phyloP scores from a whole-genome alignment of 2,797 vertebrate species.

The Phalanger gymnotis region DNA sequence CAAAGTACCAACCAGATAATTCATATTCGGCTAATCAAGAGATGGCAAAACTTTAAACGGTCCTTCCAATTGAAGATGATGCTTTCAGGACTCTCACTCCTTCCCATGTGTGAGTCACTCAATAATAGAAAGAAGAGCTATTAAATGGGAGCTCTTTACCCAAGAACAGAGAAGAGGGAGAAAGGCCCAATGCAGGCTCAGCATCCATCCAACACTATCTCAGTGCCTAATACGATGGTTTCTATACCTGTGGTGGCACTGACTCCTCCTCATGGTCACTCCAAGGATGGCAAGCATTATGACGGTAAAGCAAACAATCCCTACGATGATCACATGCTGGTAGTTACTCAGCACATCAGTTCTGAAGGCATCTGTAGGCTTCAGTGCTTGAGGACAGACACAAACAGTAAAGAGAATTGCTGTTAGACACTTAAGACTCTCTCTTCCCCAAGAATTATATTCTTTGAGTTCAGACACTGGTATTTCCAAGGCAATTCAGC shows the following conservation, averaged over 20 bases:
- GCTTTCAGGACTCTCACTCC: neutral
- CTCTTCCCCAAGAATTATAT: neutral
- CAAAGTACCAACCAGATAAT: neutral
- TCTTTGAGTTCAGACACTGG: neutral
- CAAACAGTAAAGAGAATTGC: neutral
- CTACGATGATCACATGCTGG: conserved; percentile 64
- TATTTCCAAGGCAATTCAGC: neutral
- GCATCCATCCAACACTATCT: neutral
- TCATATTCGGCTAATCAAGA: neutral
- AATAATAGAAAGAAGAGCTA: neutral
- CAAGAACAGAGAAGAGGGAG: neutral
- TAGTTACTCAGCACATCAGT: rapidly evolving
- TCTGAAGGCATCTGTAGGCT: rapidly evolving
- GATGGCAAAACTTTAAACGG: neutral
- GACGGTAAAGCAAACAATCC: conserved; percentile 70
- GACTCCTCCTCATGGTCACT: conserved; percentile 67
- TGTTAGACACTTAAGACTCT: neutral
- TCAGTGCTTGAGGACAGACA: conserved; percentile 59
- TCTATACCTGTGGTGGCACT: conserved; percentile 57
- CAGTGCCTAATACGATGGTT: rapidly evolving
- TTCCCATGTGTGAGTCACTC: neutral
- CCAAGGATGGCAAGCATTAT: conserved; percentile 80
- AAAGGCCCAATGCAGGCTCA: neutral
- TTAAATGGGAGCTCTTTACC: neutral
- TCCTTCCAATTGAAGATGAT: neutral